phyloP scores from a whole-genome alignment of 2,113 vertebrate species.

The Microcebus ravelobensis region DNA sequence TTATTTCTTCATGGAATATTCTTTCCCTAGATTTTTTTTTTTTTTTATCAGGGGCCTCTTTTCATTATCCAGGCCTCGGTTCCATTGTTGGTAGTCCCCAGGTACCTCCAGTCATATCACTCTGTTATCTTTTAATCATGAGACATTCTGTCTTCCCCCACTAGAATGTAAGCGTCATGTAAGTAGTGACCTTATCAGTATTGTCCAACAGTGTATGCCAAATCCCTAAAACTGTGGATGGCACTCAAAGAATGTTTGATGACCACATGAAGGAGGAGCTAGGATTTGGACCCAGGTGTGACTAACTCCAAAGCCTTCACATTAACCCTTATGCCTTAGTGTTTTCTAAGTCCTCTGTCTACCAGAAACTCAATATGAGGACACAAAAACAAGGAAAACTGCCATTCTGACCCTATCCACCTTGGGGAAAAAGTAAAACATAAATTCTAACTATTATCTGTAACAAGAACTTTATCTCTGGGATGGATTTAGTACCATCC shows the following conservation, averaged over 20 bases:
- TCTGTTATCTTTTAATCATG: conserved; percentile 7
- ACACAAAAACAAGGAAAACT: conserved; percentile 15
- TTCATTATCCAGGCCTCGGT: background rate
- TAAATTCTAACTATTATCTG: conserved; percentile 66
- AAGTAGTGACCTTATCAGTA: background rate
- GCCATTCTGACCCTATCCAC: conserved; percentile 44
- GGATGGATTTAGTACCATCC: conserved; percentile 59
- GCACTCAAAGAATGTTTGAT: background rate
- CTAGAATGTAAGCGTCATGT: background rate
- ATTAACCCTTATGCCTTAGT: background rate
- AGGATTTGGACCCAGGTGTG: conserved; percentile 1
- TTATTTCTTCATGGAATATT: conserved; percentile 18
- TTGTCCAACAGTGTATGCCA: background rate
- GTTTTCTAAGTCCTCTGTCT: conserved; percentile 1
- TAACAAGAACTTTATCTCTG: conserved; percentile 64
- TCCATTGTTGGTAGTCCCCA: background rate
- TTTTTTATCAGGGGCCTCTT: background rate
- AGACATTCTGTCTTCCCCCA: background rate
- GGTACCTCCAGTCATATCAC: background rate
- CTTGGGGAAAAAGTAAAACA: conserved; percentile 47
- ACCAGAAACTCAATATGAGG: background rate
- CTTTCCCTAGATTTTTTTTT: background rate
- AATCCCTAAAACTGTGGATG: background rate
- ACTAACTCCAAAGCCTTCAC: conserved; percentile 16
- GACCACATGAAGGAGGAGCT: background rate